Evolutionary conservation across 2,797 vertebrate genomes (phyloP), one percentile per base, ranked within the genome.

Genomic region (Rhinophrynus dorsalis): DNA sequence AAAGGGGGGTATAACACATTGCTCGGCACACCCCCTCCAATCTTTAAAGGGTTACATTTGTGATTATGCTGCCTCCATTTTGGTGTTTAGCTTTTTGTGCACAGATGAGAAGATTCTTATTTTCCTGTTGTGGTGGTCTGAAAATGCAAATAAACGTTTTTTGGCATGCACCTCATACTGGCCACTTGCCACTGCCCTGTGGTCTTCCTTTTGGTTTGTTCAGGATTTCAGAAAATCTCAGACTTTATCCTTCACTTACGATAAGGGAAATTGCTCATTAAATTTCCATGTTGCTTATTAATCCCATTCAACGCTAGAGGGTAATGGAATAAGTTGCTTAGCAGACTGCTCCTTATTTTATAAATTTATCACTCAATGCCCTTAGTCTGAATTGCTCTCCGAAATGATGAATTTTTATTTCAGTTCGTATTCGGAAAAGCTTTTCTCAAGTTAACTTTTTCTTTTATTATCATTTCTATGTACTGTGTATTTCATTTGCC

Each of bases 201-300:
- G 27, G 37, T 40, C 21, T 33, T 35, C 5, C 5, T 52, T 33
- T 26, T 52, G 13, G 8, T 38, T 69, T 69, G 45, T 12, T 24
- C 21, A 42, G 32, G 11, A 2, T 27, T 54, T 40, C 23, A 47
- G n/a, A 23, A 63, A 70, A 70, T 20, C 9, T 15, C 10, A 8
- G 5, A 30, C 27, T 35, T 59, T 10, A 42, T 42, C 37, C 61
- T 40, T 18, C 29, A 7, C 11, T 20, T 59, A 15, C 10, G 13
- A 42, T 15, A 32, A 52, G 33, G 45, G 47, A 68, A 68, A 52
- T 42, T 32, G n/a, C 35, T 68, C 57, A 54, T 52, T 68, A 51
- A 29, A 21, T 42, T 38, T 33, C 23, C 23, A 6, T 21, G 5
- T 24, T 44, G 26, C 27, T 42, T 44, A 54, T 52, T 60, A 68